These are phyloP conservation scores for Stenolophus ochropezus DNA, from an alignment of 2,888 invertebrate species.

Conservation along the genomic window DNA sequence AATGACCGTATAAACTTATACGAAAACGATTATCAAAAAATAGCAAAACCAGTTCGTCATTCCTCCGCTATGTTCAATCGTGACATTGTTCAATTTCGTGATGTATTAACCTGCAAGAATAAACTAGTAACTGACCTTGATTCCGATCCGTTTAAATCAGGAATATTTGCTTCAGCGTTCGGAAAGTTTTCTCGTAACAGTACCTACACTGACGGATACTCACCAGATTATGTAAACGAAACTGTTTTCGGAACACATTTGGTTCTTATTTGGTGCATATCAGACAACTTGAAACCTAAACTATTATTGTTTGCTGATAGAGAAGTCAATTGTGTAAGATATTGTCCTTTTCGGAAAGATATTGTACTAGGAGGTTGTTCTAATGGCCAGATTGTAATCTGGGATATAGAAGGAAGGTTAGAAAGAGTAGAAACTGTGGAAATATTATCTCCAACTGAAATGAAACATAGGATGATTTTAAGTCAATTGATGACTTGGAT, in stretches of 20 bases:
- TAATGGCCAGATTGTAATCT: slow-evolving; percentile 83
- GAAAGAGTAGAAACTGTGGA: slow-evolving; percentile 44
- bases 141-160: slow-evolving; percentile 84
- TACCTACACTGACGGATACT: too few species aligned
- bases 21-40: slow-evolving; percentile 75
- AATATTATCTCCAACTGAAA: slow-evolving; percentile 63
- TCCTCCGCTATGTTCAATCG: background rate
- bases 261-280: slow-evolving; percentile 85
- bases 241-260: slow-evolving; percentile 79
- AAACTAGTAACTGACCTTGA: slow-evolving; percentile 80
- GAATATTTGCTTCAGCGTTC: slow-evolving; percentile 81
- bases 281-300: slow-evolving; percentile 82
- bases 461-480: slow-evolving; percentile 74
- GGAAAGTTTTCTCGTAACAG: slow-evolving; percentile 66
- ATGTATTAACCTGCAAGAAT: slow-evolving; percentile 78
- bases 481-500: slow-evolving; percentile 82
- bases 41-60: slow-evolving; percentile 73
- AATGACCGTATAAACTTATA: slow-evolving; percentile 76
- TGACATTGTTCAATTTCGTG: slow-evolving; percentile 75
- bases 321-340: slow-evolving; percentile 79
- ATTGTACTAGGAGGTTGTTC: slow-evolving; percentile 82
- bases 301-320: slow-evolving; percentile 81
- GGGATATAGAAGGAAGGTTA: slow-evolving; percentile 81
- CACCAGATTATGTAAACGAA: slow-evolving; percentile 68
- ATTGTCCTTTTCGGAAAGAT: slow-evolving; percentile 82